A percentile compares a stretch with the other conserved stretches of the same genome.
Evolutionary conservation across 2,888 invertebrate genomes (phyloP).

Genomic region (Gibbula magus): DNA sequence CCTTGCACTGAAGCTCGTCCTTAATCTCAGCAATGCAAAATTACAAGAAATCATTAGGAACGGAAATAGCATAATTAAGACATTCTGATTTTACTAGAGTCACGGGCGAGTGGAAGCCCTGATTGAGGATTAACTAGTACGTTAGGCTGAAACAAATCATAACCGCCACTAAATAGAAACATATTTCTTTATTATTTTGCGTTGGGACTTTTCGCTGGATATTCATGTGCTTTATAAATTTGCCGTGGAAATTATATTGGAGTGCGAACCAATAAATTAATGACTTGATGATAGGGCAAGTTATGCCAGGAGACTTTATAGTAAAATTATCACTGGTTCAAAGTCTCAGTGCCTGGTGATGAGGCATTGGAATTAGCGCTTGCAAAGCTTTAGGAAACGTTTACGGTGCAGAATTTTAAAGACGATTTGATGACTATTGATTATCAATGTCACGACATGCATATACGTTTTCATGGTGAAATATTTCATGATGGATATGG

Average conservation of each 20-base stretch:
- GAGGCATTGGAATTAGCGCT: too few species aligned
- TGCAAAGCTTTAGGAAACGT: too few species aligned
- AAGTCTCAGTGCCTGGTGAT: too few species aligned
- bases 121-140: neutral
- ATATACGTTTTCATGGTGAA: too few species aligned
- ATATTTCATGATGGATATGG: too few species aligned
- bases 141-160: neutral
- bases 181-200: neutral
- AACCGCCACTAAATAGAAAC: neutral
- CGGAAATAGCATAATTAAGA: constrained; percentile 8
- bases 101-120: neutral
- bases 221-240: neutral
- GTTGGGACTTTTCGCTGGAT: neutral
- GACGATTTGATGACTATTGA: too few species aligned
- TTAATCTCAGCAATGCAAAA: too few species aligned
- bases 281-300: neutral
- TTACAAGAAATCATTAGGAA: neutral
- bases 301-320: neutral
- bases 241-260: neutral
- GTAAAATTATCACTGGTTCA: too few species aligned
- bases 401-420: too few species aligned
- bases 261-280: neutral
- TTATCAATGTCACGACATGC: too few species aligned
- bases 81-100: neutral
- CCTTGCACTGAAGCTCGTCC: too few species aligned